Base-by-base conservation (phyloP, 2,888 invertebrate genomes). In the Synergus japonicus region DNA sequence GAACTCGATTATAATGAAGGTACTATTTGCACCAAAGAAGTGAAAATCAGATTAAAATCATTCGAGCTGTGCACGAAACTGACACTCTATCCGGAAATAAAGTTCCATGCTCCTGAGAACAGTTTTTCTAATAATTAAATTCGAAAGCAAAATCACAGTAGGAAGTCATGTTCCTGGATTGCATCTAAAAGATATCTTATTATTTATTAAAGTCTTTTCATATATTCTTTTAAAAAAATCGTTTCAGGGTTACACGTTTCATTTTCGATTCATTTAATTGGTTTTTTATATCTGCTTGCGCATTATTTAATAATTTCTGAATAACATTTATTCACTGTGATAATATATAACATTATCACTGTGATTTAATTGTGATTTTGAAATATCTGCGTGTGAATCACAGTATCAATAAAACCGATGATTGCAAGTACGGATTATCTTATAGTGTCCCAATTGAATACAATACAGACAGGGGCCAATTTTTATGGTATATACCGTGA, bases 81-180 rank as follows among this genome's bases (percentile, higher is more conserved):
- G 22, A 5, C 46, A 73, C 54, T 73, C 46, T 43, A 46, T 54
- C 73, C 73, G 73, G 73, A 73, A 73, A 54, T 73, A 54, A 73
- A 54, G n/a, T 73, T 73, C n/a, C 9, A 10, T 9, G 10, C 54
- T 54, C 73, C 54, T 73, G 15, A 54, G 37, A 4, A 9, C n/a
- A 54, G 54, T 37, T 73, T 73, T 54, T 49, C n/a, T 49, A n/a
- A 49, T 73, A 54, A 73, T 73, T 73, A 54, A 54, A 73, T 54
- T 73, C 73, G 73, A 73, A 73, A 73, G 73, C 37, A 2, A n/a
- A 54, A 37, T 73, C 10, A 3, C 29, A 3, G n/a, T 37, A 73
- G 54, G 73, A 69, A 69, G 49, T 54, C 29, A 9, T 69, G 22
- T 69, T 46, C 29, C 29, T 22, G 12, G 4, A 4, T 37, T 1